Evolutionary conservation across 2,888 invertebrate genomes (phyloP), one percentile per base, ranked within the genome.

Genomic region (Pseudoips prasinana): DNA sequence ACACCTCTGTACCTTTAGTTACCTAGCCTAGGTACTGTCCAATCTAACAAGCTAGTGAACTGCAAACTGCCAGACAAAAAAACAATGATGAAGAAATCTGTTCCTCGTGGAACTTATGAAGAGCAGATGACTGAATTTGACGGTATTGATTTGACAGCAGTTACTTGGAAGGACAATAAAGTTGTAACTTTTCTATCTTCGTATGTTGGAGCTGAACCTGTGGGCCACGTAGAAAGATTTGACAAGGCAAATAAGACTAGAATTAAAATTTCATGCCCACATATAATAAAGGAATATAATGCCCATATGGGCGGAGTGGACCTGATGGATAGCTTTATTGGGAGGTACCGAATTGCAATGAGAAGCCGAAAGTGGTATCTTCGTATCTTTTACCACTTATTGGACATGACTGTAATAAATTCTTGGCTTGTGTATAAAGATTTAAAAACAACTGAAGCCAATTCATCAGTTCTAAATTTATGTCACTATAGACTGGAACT

Each of bases 231-330:
- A 39, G 29, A 40, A 38, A 53, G 58, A 37, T 64, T 34, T 46
- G 58, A 61, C 43, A 61, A 53, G 19, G 27, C 32, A 23, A 48
- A 40, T 29, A 61, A 58, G 33, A 41, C 52, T 4, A 42, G 48
- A 1, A 46, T 54, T 4, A 42, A 50, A 1, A 46, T 56, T 45
- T 22, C 50, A 25, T 58, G 59, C 45, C 58, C 59, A 32, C 33
- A 50, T 24, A 43, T 63, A 22, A 47, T 68, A 40, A 46, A 53
- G 10, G 57, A 64, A 31, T 73, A 73, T 43, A 76, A 48, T 44
- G 40, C 39, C 32, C 41, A 73, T 54, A 75, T 73, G 70, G 69
- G 67, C 8, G 65, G 69, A 11, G 66, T 68, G 2, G 70, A 70
- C 24, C 46, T 67, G 0, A 46, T 64, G 53, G 61, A 50, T 22